Percentiles rank a stretch among this genome's conserved stretches.
Conservation (phyloP, 2,797 vertebrate species). For the Rhinophrynus dorsalis region DNA sequence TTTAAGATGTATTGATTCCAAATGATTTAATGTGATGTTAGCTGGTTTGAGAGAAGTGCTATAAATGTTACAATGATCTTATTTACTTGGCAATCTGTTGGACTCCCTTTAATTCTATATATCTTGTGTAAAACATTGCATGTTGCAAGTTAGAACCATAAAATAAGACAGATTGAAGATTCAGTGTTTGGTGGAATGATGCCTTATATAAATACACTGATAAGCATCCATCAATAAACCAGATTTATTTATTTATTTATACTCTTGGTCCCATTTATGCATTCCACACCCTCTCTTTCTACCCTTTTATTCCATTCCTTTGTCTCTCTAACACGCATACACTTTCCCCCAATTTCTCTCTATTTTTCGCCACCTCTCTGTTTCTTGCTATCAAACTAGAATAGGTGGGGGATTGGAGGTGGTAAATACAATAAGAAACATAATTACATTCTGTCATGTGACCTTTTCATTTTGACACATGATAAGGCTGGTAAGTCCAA, state of each 20-base stretch:
- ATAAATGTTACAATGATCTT: not conserved
- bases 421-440: not conserved
- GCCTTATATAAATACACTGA: no score
- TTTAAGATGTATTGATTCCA: not conserved
- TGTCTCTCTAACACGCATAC: not conserved
- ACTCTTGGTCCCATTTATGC: no score
- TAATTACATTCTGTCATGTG: conserved; percentile 1
- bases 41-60: not conserved
- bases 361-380: not conserved
- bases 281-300: not conserved
- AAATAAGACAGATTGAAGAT: no score
- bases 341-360: not conserved
- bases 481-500: not conserved
- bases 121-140: not conserved
- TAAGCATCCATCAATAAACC: no score
- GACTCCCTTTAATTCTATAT: not conserved
- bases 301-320: not conserved
- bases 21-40: not conserved
- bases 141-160: not conserved
- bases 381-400: no score
- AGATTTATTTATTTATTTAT: no score
- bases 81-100: not conserved
- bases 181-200: no score
- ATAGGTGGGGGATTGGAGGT: not conserved
- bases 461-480: conserved; percentile 17